phyloP scores from a whole-genome alignment of 2,888 invertebrate genomes.

The Psylliodes chrysocephalus region DNA sequence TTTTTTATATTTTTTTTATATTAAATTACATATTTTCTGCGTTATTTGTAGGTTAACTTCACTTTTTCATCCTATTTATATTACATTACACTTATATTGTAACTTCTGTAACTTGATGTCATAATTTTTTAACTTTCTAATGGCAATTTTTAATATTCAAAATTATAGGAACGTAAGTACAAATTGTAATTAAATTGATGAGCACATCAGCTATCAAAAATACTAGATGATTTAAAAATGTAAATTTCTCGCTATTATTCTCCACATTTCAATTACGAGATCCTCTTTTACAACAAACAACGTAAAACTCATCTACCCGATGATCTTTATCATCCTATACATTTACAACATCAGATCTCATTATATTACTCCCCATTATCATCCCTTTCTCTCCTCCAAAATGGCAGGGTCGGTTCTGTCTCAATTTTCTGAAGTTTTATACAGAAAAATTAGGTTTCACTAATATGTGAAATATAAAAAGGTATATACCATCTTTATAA shows the following conservation, averaged over 20 bases:
- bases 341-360: conserved; percentile 34
- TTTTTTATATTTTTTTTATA: too few species aligned
- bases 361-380: conserved; percentile 30
- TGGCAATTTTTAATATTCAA: too few species aligned
- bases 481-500: too few species aligned
- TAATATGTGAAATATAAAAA: too few species aligned
- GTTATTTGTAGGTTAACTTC: too few species aligned
- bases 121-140: too few species aligned
- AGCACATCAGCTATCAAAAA: not conserved
- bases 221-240: conserved; percentile 11
- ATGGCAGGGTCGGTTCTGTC: not conserved
- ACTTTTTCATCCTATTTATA: too few species aligned
- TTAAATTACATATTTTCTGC: too few species aligned
- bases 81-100: too few species aligned
- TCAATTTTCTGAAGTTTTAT: not conserved
- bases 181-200: not conserved
- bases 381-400: conserved; percentile 26
- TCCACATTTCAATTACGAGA: conserved; percentile 25
- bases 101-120: too few species aligned
- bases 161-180: too few species aligned
- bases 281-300: conserved; percentile 24
- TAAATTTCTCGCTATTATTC: conserved; percentile 12
- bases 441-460: too few species aligned
- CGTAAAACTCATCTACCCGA: conserved; percentile 27
- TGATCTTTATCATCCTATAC: conserved; percentile 32